Base-by-base conservation (phyloP, 2,888 invertebrate genomes). In the Melanchra persicariae region DNA sequence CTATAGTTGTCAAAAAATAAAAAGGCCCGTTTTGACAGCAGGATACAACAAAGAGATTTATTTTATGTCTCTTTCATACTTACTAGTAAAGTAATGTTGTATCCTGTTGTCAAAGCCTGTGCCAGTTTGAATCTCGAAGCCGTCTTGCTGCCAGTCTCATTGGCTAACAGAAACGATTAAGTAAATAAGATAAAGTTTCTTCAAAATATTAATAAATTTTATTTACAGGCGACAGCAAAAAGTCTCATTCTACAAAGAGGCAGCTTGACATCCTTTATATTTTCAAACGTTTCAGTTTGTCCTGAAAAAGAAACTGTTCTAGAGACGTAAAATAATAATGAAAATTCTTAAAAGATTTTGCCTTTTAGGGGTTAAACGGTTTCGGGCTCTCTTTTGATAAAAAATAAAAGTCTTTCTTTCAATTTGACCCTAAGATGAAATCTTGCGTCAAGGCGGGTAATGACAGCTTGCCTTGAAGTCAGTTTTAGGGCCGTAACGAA, bases 261-360 rank as follows among this genome's bases (percentile, higher is more conserved):
- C 40, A 59, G 22, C 52, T 59, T 75, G 78, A 62, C 47, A 71
- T 37, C 43, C 43, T 58, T 77, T 74, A 40, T 52, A 24, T 58
- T 70, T 70, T 30, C 17, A 30, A 57, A 47, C 30, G 45, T 52
- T 61, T 78, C 22, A 49, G 17, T 47, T 78, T 62, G 34, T 34
- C 15, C 7, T 52, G 58, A 70, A 68, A 77, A 49, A 43, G 19
- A 58, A 63, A 54, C 24, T 62, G 26, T 55, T 45, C 26, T 70
- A 55, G 69, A 55, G 69, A 55, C 40, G 22, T 54, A 45, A 71
- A 62, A 43, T 22, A 58, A 78, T 52, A 70, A 60, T 26, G 40
- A 47, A 62, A 70, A 19, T 43, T 30, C 52, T 30, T 26, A 34
- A 22, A 52, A 47, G 45, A 70, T 62, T 61, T 71, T 49, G 9